Percentiles rank a stretch among this genome's conserved stretches.
These are phyloP conservation scores for Oligia latruncula DNA, from an alignment of 2,888 invertebrate species.

Conservation along the genomic window DNA sequence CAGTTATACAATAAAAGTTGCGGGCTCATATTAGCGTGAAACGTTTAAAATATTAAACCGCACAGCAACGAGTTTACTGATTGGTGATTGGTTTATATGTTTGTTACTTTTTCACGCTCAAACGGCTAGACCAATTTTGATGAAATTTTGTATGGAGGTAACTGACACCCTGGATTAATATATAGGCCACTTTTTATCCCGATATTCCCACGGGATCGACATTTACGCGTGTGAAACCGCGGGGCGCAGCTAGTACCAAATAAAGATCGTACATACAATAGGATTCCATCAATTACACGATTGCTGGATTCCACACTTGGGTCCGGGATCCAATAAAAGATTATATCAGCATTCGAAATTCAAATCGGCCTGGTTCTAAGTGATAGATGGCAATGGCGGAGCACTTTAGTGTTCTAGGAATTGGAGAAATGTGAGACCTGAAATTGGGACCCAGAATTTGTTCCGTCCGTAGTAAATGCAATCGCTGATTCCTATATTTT, in stretches of 20 bases:
- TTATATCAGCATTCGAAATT: constrained; percentile 41
- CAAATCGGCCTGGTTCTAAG: constrained; percentile 11
- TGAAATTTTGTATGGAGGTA: no score
- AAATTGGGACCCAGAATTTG: neutral
- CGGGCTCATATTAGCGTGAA: neutral
- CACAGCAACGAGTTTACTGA: neutral
- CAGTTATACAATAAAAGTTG: neutral
- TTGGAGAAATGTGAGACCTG: neutral
- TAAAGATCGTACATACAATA: neutral
- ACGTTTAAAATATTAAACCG: constrained; percentile 4
- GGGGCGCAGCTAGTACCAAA: neutral
- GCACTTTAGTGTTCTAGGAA: constrained; percentile 13
- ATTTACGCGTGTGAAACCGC: no score
- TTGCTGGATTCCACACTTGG: constrained; percentile 3
- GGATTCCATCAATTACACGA: constrained; percentile 20
- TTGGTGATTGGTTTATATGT: neutral
- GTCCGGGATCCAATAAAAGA: neutral
- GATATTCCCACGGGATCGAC: no score
- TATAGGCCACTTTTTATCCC: no score
- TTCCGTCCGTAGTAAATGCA: neutral
- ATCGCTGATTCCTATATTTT: neutral
- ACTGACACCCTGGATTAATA: no score
- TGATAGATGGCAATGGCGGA: constrained; percentile 22
- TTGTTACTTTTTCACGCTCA: no score
- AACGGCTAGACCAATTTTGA: no score